Evolutionary conservation across 2,888 invertebrate species (phyloP), one percentile per base, ranked within the genome.

Genomic region (Limenitis camilla): DNA sequence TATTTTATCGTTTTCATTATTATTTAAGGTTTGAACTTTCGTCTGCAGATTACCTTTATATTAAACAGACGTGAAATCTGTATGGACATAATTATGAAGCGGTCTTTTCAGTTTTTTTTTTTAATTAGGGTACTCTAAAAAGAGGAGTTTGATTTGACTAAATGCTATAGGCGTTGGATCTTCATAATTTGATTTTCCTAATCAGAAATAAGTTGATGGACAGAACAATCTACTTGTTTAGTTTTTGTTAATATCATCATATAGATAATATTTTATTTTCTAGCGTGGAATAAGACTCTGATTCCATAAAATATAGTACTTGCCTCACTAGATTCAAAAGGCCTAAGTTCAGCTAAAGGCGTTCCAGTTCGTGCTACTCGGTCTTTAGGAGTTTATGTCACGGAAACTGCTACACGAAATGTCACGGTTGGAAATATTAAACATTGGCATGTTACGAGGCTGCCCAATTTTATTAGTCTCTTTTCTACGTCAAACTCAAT

Each of bases 351-450:
- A 61, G 49, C 2, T 36, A 39, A 58, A 58, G 49, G 55, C 58
- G 52, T 48, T 53, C 44, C 48, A 42, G 39, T 61, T 62, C 64
- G 63, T 62, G 59, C 59, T 45, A 40, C 38, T 41, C 42, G 33
- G 42, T 56, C 19, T 56, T n/a, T 48, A 58, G 55, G 53, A 40
- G 54, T 51, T 42, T 51, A 44, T 49, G 60, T 58, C 61, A 61
- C 59, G 61, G 44, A 28, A 53, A 45, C 49, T 41, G 39, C 49
- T 53, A 56, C 65, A 62, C 60, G 65, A 70, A 68, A 69, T 68
- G 67, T 68, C 67, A 67, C 53, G 65, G 66, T 54, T 61, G 59
- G 46, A 45, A 48, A 48, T 59, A 54, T 59, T 55, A 57, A 55
- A 49, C 42, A 40, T 28, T 52, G 29, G 45, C 52, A 58, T 49